Evolutionary conservation across 2,797 vertebrate genomes (phyloP).

Genomic region (Myripristis murdjan): DNA sequence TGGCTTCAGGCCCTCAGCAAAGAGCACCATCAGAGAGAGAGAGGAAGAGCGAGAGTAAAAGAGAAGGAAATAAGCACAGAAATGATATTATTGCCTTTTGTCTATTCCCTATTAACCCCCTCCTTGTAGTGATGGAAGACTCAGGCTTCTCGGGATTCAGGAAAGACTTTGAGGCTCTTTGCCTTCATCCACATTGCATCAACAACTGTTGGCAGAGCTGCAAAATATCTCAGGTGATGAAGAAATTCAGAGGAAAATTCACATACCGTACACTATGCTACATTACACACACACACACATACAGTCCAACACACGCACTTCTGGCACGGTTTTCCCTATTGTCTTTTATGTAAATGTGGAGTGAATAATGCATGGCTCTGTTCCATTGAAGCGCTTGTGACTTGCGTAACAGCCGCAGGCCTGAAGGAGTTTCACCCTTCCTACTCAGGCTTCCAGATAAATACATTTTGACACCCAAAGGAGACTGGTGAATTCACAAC

Average conservation of each 20-base stretch:
- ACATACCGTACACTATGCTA: background rate
- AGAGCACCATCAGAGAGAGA: too few species aligned
- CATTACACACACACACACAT: conserved; percentile 8
- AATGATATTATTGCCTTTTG: background rate
- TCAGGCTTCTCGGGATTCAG: too few species aligned
- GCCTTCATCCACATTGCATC: conserved; percentile 2
- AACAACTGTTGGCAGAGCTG: conserved; percentile 31
- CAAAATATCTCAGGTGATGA: conserved; percentile 29
- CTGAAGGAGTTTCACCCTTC: conserved; percentile 10
- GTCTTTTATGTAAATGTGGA: conserved; percentile 60
- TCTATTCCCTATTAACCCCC: background rate
- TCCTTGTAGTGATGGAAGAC: background rate
- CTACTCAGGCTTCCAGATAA: background rate
- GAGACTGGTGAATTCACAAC: too few species aligned
- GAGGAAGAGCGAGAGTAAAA: too few species aligned
- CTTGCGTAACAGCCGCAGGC: conserved; percentile 27
- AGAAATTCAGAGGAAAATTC: conserved; percentile 4
- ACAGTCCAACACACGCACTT: background rate
- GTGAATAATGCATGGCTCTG: conserved; percentile 58
- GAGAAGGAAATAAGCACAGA: too few species aligned
- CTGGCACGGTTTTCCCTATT: conserved; percentile 37
- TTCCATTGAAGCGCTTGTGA: conserved; percentile 29
- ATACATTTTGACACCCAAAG: background rate
- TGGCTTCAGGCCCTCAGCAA: too few species aligned
- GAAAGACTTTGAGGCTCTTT: background rate